Conservation (phyloP, 35 echinoderm and acorn worm genomes). For the Stichopus chloronotus region DNA sequence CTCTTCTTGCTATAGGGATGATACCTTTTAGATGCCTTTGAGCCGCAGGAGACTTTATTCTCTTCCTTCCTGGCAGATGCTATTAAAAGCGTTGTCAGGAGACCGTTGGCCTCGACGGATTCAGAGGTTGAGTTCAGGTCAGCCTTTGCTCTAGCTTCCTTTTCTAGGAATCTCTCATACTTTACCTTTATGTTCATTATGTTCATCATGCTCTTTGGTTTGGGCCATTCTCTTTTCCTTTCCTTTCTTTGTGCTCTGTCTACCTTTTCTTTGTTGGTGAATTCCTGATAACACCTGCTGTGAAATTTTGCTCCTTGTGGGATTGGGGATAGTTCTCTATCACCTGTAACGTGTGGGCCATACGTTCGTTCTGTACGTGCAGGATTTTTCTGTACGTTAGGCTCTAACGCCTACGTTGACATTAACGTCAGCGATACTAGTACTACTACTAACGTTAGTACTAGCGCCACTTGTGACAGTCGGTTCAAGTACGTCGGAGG, state of each 20-base stretch:
- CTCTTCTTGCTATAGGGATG: no score
- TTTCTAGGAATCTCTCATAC: no score
- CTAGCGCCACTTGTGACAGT: not conserved
- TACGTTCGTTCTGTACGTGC: not conserved
- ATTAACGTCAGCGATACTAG: not conserved
- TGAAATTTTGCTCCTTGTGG: conserved; percentile 8
- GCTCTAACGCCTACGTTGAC: not conserved
- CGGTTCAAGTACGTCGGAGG: not conserved
- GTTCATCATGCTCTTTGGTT: conserved; percentile 20
- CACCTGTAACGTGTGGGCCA: not conserved
- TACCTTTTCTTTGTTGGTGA: not conserved
- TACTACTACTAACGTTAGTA: conserved; percentile 6
- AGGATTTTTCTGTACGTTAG: not conserved
- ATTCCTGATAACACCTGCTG: conserved; percentile 1
- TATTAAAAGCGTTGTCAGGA: no score
- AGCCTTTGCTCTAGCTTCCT: no score
- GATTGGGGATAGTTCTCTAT: not conserved
- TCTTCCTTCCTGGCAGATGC: no score
- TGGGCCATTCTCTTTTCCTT: not conserved
- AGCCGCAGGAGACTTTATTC: no score
- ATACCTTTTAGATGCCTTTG: no score
- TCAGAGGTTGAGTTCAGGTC: no score
- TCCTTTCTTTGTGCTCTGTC: conserved; percentile 2
- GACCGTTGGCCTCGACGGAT: no score
- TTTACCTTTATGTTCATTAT: not conserved